Evolutionary conservation across 2,888 invertebrate species (phyloP), one percentile per base, ranked within the genome.

Genomic region (Papilio gigon): DNA sequence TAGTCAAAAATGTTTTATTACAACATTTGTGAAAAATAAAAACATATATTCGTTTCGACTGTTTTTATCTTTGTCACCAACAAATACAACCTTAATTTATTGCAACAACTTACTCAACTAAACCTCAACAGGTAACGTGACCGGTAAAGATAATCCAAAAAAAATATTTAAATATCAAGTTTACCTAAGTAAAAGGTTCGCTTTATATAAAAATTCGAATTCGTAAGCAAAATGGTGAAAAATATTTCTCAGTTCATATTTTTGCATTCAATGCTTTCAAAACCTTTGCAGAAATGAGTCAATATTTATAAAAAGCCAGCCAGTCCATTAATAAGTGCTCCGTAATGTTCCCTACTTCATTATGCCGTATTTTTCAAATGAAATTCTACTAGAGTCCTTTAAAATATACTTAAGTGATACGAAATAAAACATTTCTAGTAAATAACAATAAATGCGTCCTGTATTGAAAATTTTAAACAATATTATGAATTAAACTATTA

Each of bases 341-440:
- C 42, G 58, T 67, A 42, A 67, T 62, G 40, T 50, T 67, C 25
- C 42, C 61, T 50, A 53, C 37, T 67, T 67, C 42, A 67, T 61
- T 62, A 67, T 40, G 33, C 62, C 50, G 44, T 40, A 53, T 56
- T 62, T n/a, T 50, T 40, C 40, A 50, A 60, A 62, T 56, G 62
- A 56, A 56, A 62, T 62, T 67, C 17, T 20, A 25, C 67, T 33
- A 22, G 33, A 67, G 62, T 56, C 61, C 53, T 56, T 62, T 61
- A 56, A 11, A 56, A 56, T 62, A 37, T 62, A 33, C 22, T 27
- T 14, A 42, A 56, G 30, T 56, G 30, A 56, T 42, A 61, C 17
- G 62, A 56, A 27, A 53, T 27, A 44, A 58, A 5, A 20, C 2
- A 22, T 27, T 17, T 17, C 17, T 47, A 47, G 4, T 12, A 47